These are phyloP conservation scores for Morinoia aosen DNA, from an alignment of 2,888 invertebrate species.

Conservation along the genomic window DNA sequence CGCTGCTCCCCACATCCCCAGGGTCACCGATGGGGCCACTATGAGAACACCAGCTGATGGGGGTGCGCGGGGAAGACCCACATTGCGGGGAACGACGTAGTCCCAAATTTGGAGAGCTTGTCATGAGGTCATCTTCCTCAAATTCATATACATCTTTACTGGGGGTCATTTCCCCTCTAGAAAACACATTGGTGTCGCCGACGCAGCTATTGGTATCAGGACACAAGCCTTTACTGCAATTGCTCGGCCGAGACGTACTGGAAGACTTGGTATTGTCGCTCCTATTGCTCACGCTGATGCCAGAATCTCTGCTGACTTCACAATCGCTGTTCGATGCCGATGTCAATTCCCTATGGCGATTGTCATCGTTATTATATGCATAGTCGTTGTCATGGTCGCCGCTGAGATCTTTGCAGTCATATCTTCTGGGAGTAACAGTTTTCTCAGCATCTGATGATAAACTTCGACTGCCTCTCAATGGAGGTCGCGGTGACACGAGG, in stretches of 20 bases:
- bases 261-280: not conserved
- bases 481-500: conserved; percentile 33
- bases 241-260: not conserved
- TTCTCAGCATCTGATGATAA: conserved; percentile 31
- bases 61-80: conserved; percentile 63
- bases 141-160: conserved; percentile 67
- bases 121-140: conserved; percentile 63
- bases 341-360: not conserved
- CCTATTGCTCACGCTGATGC: not conserved
- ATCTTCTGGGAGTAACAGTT: not conserved
- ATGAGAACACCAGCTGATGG: conserved; percentile 46
- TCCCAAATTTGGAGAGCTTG: conserved; percentile 59
- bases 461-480: not conserved
- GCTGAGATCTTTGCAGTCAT: not conserved
- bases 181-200: not conserved
- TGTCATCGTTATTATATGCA: not conserved
- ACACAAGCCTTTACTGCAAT: not conserved
- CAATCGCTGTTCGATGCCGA: not conserved
- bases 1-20: conserved; percentile 24
- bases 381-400: not conserved
- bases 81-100: conserved; percentile 62
- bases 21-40: conserved; percentile 21
- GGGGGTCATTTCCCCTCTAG: conserved; percentile 38
- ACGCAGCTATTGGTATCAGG: not conserved
- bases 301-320: not conserved